phyloP scores from a whole-genome alignment of 1,140 invertebrate genomes.

The Colletes gigas region DNA sequence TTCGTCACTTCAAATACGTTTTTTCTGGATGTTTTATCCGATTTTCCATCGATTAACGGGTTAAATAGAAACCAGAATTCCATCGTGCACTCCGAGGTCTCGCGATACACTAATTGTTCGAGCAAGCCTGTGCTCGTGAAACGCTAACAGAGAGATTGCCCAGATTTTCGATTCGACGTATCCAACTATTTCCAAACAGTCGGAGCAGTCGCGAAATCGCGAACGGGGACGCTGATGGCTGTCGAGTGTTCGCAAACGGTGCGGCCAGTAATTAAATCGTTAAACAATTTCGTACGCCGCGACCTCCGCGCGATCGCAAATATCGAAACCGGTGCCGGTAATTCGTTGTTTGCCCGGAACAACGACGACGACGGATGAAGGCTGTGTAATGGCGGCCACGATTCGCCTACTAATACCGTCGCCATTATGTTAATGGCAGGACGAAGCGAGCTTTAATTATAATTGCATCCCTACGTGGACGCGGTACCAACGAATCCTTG shows the following conservation, averaged over 20 bases:
- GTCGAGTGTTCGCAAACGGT: neutral
- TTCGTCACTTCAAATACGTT: too few species aligned
- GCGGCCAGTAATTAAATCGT: slow-evolving; percentile 18
- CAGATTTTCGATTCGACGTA: neutral
- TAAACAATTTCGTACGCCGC: neutral
- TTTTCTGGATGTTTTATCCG: too few species aligned
- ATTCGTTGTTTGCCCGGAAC: slow-evolving; percentile 5
- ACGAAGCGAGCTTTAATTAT: slow-evolving; percentile 12
- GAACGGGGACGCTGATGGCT: neutral
- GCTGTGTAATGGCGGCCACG: neutral
- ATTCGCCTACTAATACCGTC: slow-evolving; percentile 3
- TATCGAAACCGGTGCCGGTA: neutral
- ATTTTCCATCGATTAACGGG: too few species aligned
- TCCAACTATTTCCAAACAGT: neutral
- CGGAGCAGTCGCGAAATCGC: neutral
- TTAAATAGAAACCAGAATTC: too few species aligned
- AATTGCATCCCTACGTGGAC: neutral
- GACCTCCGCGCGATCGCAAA: slow-evolving; percentile 1
- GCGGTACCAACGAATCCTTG: neutral
- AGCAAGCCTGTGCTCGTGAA: neutral
- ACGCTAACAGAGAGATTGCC: neutral
- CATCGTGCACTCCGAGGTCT: too few species aligned
- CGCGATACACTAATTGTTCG: too few species aligned
- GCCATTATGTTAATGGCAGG: slow-evolving; percentile 20
- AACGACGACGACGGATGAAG: neutral